phyloP scores from a whole-genome alignment of 1,140 invertebrate species.

The Drosophila suzukii region DNA sequence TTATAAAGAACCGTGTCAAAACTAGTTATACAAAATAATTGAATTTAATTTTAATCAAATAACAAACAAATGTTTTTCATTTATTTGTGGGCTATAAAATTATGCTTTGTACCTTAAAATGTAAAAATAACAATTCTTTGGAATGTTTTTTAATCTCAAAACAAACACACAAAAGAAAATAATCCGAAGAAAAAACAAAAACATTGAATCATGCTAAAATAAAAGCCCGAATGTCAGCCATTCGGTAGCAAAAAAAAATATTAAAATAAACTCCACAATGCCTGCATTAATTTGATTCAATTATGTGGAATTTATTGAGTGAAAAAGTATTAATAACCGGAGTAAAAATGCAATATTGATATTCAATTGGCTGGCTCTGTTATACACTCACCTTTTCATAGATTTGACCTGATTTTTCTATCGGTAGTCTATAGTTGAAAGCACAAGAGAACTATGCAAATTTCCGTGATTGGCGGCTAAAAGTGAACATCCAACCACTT shows the following conservation, averaged over 20 bases:
- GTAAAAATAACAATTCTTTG: too few species aligned
- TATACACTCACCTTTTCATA: not conserved
- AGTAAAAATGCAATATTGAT: not conserved
- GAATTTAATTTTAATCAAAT: too few species aligned
- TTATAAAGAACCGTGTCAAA: too few species aligned
- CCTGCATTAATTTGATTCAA: constrained; percentile 1
- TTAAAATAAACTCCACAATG: not conserved
- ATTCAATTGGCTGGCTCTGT: not conserved
- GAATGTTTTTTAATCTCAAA: not conserved
- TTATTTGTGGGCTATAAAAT: too few species aligned
- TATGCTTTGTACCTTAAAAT: too few species aligned
- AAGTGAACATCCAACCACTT: constrained; percentile 20
- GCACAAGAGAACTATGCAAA: constrained; percentile 29
- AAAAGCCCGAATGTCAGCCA: not conserved
- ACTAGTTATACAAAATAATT: too few species aligned
- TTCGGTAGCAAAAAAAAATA: not conserved
- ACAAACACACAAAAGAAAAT: not conserved
- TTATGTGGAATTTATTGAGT: not conserved
- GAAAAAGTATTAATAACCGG: not conserved
- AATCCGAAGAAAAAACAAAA: not conserved
- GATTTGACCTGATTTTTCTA: constrained; percentile 13
- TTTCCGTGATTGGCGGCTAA: constrained; percentile 27
- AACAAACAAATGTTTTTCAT: too few species aligned
- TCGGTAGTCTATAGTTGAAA: not conserved
- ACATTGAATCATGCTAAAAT: not conserved